A percentile compares a stretch with the other conserved stretches of the same genome.
Evolutionary conservation across 2,888 invertebrate genomes (phyloP).

Genomic region (Drosophila leonis): DNA sequence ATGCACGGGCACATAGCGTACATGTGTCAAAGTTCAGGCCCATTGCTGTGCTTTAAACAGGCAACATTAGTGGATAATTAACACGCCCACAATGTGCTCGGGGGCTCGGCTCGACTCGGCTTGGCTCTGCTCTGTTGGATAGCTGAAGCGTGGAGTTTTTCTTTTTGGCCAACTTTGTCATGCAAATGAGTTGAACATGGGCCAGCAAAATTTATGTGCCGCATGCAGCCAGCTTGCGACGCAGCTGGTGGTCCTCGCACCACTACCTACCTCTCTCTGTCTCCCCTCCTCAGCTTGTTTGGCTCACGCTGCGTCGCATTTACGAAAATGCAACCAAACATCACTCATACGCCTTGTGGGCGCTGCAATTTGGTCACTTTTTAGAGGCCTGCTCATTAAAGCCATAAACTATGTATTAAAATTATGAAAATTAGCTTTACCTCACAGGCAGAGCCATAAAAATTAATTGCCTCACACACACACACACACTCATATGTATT

Average conservation of each 20-base stretch:
- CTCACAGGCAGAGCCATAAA: slow-evolving; percentile 32
- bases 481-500: slow-evolving; percentile 9
- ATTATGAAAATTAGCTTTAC: slow-evolving; percentile 48
- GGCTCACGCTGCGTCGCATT: slow-evolving; percentile 63
- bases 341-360: slow-evolving; percentile 64
- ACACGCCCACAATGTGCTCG: slow-evolving; percentile 71
- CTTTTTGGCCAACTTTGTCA: slow-evolving; percentile 79
- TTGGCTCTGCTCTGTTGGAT: slow-evolving; percentile 15
- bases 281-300: slow-evolving; percentile 8
- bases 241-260: slow-evolving; percentile 65
- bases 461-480: slow-evolving; percentile 53
- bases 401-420: slow-evolving; percentile 38
- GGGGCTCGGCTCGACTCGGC: slow-evolving; percentile 12
- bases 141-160: slow-evolving; percentile 12
- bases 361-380: slow-evolving; percentile 39
- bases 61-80: slow-evolving; percentile 78
- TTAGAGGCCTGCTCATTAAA: slow-evolving; percentile 38
- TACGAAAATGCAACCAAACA: slow-evolving; percentile 46
- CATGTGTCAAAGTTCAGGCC: slow-evolving; percentile 70
- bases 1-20: not conserved
- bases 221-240: slow-evolving; percentile 51
- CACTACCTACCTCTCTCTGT: not conserved
- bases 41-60: slow-evolving; percentile 54
- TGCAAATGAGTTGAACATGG: slow-evolving; percentile 69
- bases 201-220: slow-evolving; percentile 59